Percentiles rank a stretch among this genome's conserved stretches.
Conservation (phyloP, 2,113 vertebrate species). For the Gymnarchus niloticus region DNA sequence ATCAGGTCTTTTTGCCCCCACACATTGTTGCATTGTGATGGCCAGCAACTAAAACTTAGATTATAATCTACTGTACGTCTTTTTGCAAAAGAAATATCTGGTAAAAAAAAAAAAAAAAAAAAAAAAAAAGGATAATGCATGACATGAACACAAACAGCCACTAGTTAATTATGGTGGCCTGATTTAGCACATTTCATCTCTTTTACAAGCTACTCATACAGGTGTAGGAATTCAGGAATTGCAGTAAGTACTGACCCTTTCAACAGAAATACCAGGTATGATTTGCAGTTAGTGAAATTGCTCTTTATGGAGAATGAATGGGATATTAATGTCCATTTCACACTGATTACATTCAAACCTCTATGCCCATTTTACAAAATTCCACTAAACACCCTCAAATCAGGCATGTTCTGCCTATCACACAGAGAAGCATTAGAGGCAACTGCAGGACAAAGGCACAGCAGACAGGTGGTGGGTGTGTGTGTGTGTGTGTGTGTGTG, state of each 20-base stretch:
- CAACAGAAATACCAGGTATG: background rate
- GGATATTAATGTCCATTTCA: background rate
- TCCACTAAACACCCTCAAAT: background rate
- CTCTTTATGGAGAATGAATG: background rate
- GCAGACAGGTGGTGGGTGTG: slow-evolving; percentile 3
- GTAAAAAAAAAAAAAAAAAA: too few relatives aligned
- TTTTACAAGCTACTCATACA: background rate
- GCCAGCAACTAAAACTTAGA: too few relatives aligned
- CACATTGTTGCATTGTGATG: background rate
- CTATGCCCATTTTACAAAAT: background rate
- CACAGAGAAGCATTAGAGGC: slow-evolving; percentile 45
- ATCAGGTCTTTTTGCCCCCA: background rate
- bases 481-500: background rate
- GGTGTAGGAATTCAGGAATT: background rate
- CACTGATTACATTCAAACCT: background rate
- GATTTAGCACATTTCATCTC: background rate
- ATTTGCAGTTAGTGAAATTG: background rate
- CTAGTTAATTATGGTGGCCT: background rate
- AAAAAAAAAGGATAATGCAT: background rate
- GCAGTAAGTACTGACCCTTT: too few relatives aligned
- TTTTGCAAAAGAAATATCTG: too few relatives aligned
- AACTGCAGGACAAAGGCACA: background rate
- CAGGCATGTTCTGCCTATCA: background rate
- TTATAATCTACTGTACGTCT: too few relatives aligned
- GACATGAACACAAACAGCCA: background rate